Conservation (phyloP, 2,888 invertebrate genomes). For the Nasonovia ribisnigri region DNA sequence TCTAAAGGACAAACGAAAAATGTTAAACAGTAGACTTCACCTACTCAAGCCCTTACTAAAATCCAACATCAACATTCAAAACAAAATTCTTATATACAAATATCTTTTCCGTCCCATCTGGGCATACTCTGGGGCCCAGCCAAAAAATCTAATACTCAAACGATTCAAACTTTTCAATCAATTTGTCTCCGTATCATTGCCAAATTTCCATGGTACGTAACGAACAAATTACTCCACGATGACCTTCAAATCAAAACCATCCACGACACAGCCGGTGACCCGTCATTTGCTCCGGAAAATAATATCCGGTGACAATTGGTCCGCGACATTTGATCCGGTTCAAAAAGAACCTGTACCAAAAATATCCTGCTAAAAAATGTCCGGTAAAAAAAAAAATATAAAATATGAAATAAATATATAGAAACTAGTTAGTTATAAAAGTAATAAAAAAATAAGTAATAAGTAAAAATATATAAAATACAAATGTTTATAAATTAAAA, state of each 20-base stretch:
- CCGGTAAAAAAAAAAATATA: too few relatives aligned
- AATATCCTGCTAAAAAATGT: too few relatives aligned
- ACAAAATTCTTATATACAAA: background rate
- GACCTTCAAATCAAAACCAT: background rate
- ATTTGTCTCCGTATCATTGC: background rate
- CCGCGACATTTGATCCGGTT: too few relatives aligned
- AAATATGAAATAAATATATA: too few relatives aligned
- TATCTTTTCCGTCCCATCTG: background rate
- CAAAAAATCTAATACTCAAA: background rate
- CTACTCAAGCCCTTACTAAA: background rate
- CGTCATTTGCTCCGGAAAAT: too few relatives aligned
- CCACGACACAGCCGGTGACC: too few relatives aligned
- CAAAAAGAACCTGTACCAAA: too few relatives aligned
- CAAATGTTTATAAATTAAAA: too few relatives aligned
- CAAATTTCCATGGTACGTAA: background rate
- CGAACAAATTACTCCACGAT: background rate
- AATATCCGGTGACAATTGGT: too few relatives aligned
- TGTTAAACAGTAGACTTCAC: background rate
- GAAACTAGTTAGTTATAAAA: too few relatives aligned
- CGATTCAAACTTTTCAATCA: background rate
- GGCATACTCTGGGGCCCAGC: background rate
- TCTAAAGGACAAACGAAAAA: background rate
- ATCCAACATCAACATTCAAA: background rate
- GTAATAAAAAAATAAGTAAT: too few relatives aligned
- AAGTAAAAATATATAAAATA: too few relatives aligned